Base-by-base conservation (phyloP, 23 tunicate genomes). In the Ciona savignyi region DNA sequence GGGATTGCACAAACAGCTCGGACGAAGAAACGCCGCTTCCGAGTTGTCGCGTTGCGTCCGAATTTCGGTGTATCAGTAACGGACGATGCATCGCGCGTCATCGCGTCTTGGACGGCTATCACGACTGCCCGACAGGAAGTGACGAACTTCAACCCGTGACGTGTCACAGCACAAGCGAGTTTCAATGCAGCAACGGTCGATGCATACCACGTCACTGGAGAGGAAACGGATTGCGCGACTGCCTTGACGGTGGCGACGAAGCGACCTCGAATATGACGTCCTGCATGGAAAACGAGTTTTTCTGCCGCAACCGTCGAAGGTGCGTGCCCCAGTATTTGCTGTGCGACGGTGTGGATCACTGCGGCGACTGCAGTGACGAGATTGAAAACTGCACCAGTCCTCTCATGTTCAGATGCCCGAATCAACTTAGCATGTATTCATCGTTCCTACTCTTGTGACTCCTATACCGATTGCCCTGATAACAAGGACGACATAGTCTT, bases 181-280 rank as follows among this genome's bases (percentile, higher is more conserved):
- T 48, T 35, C 74, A 51, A 63, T 83, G 89, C 62, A 35, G 51
- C 22, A 63, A 62, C 34, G 69, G 70, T n/a, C 34, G 70, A 27
- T 83, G 89, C 35, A 77, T 83, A 23, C 77, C 77, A 0, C 76
- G 89, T 28, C 62, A 63, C 28, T 29, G 32, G 64, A 78, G 76
- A 9, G 70, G 81, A 23, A 69, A 77, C 64, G 63, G 81, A 35
- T 27, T 77, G 62, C 32, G n/a, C 62, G 56, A 77, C 74, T 77
- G 81, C 67, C 60, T 56, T 2, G 81, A 77, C 27, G 67, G 81
- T 23, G 67, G 81, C n/a, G 81, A 77, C 27, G 81, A 77, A 66
- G 32, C 67, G 2, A n/a, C n/a, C n/a, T n/a, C n/a, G 81, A 31
- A 68, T 70, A 66, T 63, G 35, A n/a, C n/a, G n/a, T n/a, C n/a